These are phyloP conservation scores for Drosophila equinoxialis DNA, from an alignment of 1,140 invertebrate genomes.

Conservation along the genomic window DNA sequence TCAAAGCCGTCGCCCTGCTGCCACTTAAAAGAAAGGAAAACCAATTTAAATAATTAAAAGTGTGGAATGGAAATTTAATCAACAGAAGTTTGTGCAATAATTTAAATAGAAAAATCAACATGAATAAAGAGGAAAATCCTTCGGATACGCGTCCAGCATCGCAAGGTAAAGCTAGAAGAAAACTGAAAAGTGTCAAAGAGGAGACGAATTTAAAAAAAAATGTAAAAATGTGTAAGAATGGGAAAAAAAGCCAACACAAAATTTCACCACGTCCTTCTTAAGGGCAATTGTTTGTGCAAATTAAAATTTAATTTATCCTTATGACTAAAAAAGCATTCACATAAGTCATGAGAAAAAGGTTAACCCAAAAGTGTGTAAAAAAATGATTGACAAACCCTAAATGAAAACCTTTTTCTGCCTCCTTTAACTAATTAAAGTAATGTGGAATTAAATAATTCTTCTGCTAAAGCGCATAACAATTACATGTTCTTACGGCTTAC, in stretches of 20 bases:
- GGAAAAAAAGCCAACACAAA: conserved; percentile 3
- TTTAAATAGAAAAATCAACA: conserved; percentile 8
- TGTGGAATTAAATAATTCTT: not conserved
- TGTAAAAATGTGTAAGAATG: not conserved
- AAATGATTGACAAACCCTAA: conserved; percentile 18
- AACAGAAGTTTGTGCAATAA: conserved; percentile 7
- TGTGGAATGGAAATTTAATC: conserved; percentile 26
- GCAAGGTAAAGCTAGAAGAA: conserved; percentile 58
- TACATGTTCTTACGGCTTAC: too few species aligned
- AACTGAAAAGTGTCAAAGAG: not conserved
- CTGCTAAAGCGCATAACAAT: not conserved
- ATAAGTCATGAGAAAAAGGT: not conserved
- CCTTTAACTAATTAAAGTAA: conserved; percentile 7
- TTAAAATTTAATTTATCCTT: conserved; percentile 39
- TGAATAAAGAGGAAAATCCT: conserved; percentile 74
- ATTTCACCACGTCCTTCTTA: not conserved
- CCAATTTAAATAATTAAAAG: not conserved
- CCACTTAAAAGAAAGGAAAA: not conserved
- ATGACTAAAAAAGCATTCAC: not conserved
- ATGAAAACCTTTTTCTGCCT: conserved; percentile 27
- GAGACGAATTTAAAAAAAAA: not conserved
- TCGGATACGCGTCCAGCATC: conserved; percentile 66
- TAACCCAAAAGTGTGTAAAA: not conserved
- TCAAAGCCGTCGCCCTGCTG: conserved; percentile 40
- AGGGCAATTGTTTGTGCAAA: conserved; percentile 55